Base-by-base conservation (phyloP, 2,888 invertebrate species). In the Galerucella pusilla region DNA sequence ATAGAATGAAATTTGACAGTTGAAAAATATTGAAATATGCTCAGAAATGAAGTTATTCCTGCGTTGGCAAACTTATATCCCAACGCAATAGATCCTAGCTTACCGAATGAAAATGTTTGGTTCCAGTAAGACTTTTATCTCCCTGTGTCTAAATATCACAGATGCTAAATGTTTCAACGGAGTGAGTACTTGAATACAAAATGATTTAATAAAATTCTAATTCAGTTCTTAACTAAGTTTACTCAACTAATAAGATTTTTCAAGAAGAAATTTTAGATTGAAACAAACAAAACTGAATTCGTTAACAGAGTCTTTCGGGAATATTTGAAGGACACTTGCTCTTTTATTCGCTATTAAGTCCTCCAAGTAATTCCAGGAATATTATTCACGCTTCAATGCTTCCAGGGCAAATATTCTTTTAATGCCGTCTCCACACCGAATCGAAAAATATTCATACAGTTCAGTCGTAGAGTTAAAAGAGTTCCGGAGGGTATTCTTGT, bases 311-410 rank as follows among this genome's bases (percentile, higher is more conserved):
- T 52, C 6, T 52, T n/a, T 35, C 6, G 35, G 5, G 35, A 35
- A 35, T 35, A 35, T 35, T 35, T 35, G 35, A n/a, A 52, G 52
- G 14, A 52, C n/a, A 52, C 28, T 63, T 63, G 63, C 28, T 25
- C 11, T 63, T 63, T 25, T 63, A 35, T 14, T 63, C 35, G 63
- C 52, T 52, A 52, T 63, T 14, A 35, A 35, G 35, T 6, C 14
- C 35, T 63, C 42, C 28, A 7, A 63, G 14, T 61, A 63, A 63
- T 42, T 35, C n/a, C n/a, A 64, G 45, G 42, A 64, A 64, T 64
- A n/a, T 45, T 45, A 45, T 45, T 64, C 16, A 7, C n/a, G n/a
- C 20, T 45, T 64, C n/a, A 45, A 45, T 64, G 63, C 64, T 45
- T 64, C 16, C 5, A 35, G 14, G 61, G 35, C 25, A 63, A 52